These are phyloP conservation scores for Leucoma salicis DNA, from an alignment of 2,888 invertebrate species.

Conservation along the genomic window DNA sequence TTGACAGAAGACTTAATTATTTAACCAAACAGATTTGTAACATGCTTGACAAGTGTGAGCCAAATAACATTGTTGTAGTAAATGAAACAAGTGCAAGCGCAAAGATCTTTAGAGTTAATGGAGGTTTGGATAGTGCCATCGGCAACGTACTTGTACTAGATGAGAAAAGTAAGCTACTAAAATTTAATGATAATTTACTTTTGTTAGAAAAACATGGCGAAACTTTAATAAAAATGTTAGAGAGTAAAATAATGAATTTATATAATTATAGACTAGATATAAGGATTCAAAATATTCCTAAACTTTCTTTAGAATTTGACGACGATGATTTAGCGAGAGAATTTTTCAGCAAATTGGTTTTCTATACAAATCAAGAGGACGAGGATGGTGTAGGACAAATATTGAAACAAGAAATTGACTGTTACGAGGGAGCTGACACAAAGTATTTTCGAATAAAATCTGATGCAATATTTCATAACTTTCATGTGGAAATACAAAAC, in stretches of 20 bases:
- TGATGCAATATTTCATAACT: slow-evolving; percentile 15
- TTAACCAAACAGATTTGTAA: slow-evolving; percentile 1
- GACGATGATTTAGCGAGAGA: slow-evolving; percentile 5
- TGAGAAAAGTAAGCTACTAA: slow-evolving; percentile 8
- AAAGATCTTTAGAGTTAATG: slow-evolving; percentile 6
- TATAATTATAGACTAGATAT: slow-evolving; percentile 9
- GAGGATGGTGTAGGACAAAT: slow-evolving; percentile 8
- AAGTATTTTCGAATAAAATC: slow-evolving; percentile 7
- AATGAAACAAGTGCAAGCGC: slow-evolving; percentile 7
- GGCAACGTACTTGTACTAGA: slow-evolving; percentile 18
- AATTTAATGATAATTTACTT: slow-evolving; percentile 8
- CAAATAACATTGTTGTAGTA: slow-evolving; percentile 5
- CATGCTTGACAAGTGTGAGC: slow-evolving; percentile 3
- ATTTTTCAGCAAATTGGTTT: slow-evolving; percentile 17
- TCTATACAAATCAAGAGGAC: slow-evolving; percentile 18
- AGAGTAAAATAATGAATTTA: slow-evolving; percentile 3
- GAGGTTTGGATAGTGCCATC: slow-evolving; percentile 14
- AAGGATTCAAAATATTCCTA: slow-evolving; percentile 14
- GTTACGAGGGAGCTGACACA: neutral
- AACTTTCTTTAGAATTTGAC: slow-evolving; percentile 6
- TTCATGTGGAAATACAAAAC: slow-evolving; percentile 17
- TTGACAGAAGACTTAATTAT: slow-evolving; percentile 2
- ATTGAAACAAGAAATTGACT: slow-evolving; percentile 13
- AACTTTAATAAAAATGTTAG: slow-evolving; percentile 2
- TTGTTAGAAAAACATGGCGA: slow-evolving; percentile 3